These are phyloP conservation scores for Ectobius pallidus DNA, from an alignment of 2,888 invertebrate genomes.

Conservation along the genomic window DNA sequence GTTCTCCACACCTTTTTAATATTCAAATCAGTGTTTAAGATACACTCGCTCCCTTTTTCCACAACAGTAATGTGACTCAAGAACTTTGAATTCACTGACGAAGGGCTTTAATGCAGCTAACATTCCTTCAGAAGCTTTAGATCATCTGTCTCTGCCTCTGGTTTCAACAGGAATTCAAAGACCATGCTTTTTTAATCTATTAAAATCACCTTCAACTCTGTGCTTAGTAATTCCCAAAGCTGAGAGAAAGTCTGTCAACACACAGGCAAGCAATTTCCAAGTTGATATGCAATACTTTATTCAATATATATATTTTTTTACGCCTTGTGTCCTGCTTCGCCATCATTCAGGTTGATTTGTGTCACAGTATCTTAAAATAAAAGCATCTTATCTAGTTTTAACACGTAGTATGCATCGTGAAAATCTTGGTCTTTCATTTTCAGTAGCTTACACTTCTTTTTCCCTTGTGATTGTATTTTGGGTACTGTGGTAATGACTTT, in stretches of 20 bases:
- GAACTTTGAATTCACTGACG: not conserved
- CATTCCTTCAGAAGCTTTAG: not conserved
- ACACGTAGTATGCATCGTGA: conserved; percentile 3
- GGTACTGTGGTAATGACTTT: not conserved
- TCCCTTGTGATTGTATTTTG: conserved; percentile 6
- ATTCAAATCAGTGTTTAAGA: not conserved
- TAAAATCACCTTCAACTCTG: not conserved
- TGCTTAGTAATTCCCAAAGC: not conserved
- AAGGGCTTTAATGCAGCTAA: conserved; percentile 6
- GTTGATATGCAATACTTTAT: not conserved
- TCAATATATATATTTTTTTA: not conserved
- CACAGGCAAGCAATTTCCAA: not conserved
- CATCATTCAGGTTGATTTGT: not conserved
- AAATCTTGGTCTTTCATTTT: not conserved
- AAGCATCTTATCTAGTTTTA: not conserved
- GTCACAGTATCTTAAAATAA: conserved; percentile 1
- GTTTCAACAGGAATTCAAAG: no score
- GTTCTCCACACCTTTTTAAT: not conserved
- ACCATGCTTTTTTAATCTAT: no score
- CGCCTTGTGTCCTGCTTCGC: not conserved
- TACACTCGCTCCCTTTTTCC: conserved; percentile 5
- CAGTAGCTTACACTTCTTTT: conserved; percentile 3
- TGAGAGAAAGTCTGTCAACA: conserved; percentile 2
- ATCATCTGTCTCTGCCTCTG: not conserved
- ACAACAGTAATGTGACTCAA: not conserved